phyloP scores from a whole-genome alignment of 2,797 vertebrate genomes.

The Atherinosoma microstoma region DNA sequence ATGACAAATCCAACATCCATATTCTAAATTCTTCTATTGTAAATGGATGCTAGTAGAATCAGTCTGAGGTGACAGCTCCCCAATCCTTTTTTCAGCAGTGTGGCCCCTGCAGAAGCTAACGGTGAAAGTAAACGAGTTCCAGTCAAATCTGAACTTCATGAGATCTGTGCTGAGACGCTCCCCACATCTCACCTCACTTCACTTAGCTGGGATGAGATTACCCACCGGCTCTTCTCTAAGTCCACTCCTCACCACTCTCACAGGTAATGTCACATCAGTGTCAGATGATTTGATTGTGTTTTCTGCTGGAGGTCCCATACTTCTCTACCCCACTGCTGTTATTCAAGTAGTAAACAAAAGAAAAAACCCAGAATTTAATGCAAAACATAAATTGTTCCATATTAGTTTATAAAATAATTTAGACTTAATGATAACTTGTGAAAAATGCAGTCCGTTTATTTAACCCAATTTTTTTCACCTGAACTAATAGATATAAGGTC shows the following conservation, averaged over 20 bases:
- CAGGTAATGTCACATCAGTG: constrained; percentile 78
- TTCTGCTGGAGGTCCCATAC: not conserved
- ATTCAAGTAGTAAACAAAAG: too few species aligned
- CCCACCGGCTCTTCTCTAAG: constrained; percentile 67
- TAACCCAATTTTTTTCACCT: too few species aligned
- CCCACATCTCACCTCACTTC: constrained; percentile 84
- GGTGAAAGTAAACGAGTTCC: constrained; percentile 84
- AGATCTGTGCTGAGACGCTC: constrained; percentile 82
- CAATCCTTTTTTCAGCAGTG: constrained; percentile 50
- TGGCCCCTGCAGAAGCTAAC: constrained; percentile 85
- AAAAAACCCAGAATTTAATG: too few species aligned
- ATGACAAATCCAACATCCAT: too few species aligned
- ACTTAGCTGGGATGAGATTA: constrained; percentile 82
- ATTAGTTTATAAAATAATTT: too few species aligned
- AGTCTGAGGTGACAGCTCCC: not conserved
- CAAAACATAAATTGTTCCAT: too few species aligned
- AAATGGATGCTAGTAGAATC: too few species aligned
- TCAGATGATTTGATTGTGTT: not conserved
- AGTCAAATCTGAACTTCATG: constrained; percentile 74
- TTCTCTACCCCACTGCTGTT: not conserved
- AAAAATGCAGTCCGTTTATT: too few species aligned
- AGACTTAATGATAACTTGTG: too few species aligned
- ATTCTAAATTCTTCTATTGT: too few species aligned
- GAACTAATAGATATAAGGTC: too few species aligned
- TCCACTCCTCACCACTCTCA: constrained; percentile 82